Evolutionary conservation across 2,797 vertebrate species (phyloP), one percentile per base, ranked within the genome.

Genomic region (Acanthornis magna): DNA sequence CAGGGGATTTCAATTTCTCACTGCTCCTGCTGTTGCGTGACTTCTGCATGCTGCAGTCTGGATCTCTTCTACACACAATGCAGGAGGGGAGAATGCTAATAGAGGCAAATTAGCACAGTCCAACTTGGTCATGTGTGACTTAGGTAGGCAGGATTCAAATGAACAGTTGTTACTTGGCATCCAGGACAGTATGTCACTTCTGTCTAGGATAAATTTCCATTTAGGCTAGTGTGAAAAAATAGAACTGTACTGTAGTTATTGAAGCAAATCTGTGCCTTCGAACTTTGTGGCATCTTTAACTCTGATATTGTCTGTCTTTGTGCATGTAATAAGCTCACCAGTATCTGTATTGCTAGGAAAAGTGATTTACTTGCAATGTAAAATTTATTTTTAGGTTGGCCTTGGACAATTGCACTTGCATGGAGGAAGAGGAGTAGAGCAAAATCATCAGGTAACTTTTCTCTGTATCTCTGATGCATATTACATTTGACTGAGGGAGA

Each of bases 391-490:
- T 72, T 91, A 99, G 99, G 99, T 99, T 92, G 99, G 99, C 58
- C 98, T 99, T 57, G 99, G 99, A 51, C 99, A 99, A 51, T 96
- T 99, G 32, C 99, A 99, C 89, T 97, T 99, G 42, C 99, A 99
- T 0, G 99, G 99, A 92, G 99, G 99, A 70, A 98, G 99, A 96
- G 99, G 99, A 94, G 99, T 99, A 40, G 99, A 99, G 51, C 99
- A 99, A 96, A 99, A 99, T 92, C 99, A 99, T 91, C 99, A 99
- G 99, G 99, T 99, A 98, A 32, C 25, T 25, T 63, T 94, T 83
- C 40, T 88, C 22, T 91, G 1, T 45, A 19, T 75, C 72, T 72
- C 30, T 62, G 4, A 11, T 73, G n/a, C 22, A 1, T 89, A 11
- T n/a, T 70, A 22, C 7, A 12, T 11, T 71, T 75, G 50, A 15